Conservation (phyloP, 1,140 invertebrate species). For the Cardiocondyla obscurior region DNA sequence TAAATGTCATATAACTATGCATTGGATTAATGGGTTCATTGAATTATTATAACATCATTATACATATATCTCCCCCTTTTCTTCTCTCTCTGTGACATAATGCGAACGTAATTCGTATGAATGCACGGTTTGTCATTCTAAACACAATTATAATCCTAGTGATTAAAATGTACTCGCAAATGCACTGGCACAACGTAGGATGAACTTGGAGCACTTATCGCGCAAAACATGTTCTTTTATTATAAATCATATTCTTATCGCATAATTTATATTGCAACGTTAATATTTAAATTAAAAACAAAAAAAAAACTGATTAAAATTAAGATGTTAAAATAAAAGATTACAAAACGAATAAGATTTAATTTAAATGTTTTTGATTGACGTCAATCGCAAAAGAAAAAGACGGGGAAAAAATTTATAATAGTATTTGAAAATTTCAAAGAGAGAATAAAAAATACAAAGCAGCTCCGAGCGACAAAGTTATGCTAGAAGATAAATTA, state of each 20-base stretch:
- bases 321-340: not conserved
- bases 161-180: constrained; percentile 36
- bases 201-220: not conserved
- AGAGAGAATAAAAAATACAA: not conserved
- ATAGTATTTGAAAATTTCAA: not conserved
- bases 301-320: too few relatives aligned
- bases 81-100: not conserved
- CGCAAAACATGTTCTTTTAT: not conserved
- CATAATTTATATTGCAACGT: not conserved
- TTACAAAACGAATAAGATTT: not conserved
- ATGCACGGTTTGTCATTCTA: not conserved
- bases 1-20: not conserved
- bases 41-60: constrained; percentile 28
- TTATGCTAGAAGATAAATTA: not conserved
- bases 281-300: too few relatives aligned
- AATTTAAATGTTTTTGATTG: not conserved
- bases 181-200: not conserved
- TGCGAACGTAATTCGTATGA: constrained; percentile 32
- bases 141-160: constrained; percentile 3
- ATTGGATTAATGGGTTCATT: not conserved
- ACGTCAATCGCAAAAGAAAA: not conserved
- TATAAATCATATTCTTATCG: not conserved
- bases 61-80: too few relatives aligned
- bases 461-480: not conserved
- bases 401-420: not conserved